Evolutionary conservation across 2,888 invertebrate genomes (phyloP), one percentile per base, ranked within the genome.

Genomic region (Tipula vernalis): DNA sequence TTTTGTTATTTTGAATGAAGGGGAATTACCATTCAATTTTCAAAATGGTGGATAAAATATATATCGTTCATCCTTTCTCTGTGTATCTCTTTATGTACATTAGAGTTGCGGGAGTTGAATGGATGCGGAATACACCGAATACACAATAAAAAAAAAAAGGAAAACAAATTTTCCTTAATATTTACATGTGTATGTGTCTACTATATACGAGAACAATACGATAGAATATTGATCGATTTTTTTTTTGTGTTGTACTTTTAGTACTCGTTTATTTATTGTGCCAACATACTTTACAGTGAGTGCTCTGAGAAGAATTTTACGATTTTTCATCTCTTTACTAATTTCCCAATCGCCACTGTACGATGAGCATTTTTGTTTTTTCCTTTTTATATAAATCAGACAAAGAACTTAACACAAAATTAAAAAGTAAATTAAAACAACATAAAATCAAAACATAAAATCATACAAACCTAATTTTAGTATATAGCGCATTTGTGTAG

Each of bases 141-240:
- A 51, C 15, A 51, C 8, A 84, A 36, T 39, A 84, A 41, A 39
- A 84, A 84, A 36, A 84, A 84, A 41, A 39, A 84, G 84, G 84
- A 84, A 84, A 71, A 71, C 28, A 18, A 1, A 71, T 71, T 71
- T 71, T 71, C 71, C 28, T 28, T 71, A 28, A 28, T 28, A 28
- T 28, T 28, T 71, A 5, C 71, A 12, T 5, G 3, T 51, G 4
- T 51, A 15, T 51, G 51, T 71, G 71, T 71, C 28, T 71, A 3
- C 71, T 71, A 8, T 71, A n/a, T n/a, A 84, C 84, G 84, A 84
- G 36, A 84, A 84, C 84, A 39, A 41, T 84, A 84, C 84, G 84
- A 39, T 84, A 84, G 84, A 84, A 84, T 84, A 84, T 84, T 84
- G 84, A 84, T 84, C 83, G 83, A 83, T 36, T 83, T 36, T 83